These are phyloP conservation scores for Caiman crocodilus DNA, from an alignment of 2,797 vertebrate genomes.

Conservation along the genomic window DNA sequence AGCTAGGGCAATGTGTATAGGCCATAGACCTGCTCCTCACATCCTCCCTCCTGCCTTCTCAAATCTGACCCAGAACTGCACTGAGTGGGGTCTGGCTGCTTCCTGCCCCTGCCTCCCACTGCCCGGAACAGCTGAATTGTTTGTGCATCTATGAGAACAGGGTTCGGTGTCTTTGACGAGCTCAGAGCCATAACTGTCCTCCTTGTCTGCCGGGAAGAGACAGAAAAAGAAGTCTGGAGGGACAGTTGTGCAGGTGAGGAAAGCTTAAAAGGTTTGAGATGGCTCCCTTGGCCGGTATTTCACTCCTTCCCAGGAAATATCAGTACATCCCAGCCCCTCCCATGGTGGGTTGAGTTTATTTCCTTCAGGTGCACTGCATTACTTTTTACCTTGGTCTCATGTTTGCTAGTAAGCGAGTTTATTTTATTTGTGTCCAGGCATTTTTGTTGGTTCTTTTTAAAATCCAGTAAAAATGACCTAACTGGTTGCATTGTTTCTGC, in stretches of 20 bases:
- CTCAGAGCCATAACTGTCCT: background rate
- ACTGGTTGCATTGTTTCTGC: conserved; percentile 42
- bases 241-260: background rate
- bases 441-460: conserved; percentile 61
- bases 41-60: background rate
- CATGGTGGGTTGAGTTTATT: background rate
- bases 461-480: conserved; percentile 47
- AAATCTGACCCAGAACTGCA: background rate
- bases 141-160: background rate
- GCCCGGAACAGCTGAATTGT: background rate
- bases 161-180: background rate
- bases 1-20: too few relatives aligned
- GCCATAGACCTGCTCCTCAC: background rate
- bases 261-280: background rate
- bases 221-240: background rate
- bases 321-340: background rate
- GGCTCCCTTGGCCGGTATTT: background rate
- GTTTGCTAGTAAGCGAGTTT: conserved; percentile 46
- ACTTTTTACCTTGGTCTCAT: background rate
- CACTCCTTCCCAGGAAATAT: background rate
- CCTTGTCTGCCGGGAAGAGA: background rate
- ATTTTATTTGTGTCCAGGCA: conserved; percentile 54
- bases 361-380: background rate
- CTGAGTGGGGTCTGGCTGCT: background rate
- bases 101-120: background rate